Evolutionary conservation across 2,797 vertebrate genomes (phyloP).

Genomic region (Hoplostethus mediterraneus): DNA sequence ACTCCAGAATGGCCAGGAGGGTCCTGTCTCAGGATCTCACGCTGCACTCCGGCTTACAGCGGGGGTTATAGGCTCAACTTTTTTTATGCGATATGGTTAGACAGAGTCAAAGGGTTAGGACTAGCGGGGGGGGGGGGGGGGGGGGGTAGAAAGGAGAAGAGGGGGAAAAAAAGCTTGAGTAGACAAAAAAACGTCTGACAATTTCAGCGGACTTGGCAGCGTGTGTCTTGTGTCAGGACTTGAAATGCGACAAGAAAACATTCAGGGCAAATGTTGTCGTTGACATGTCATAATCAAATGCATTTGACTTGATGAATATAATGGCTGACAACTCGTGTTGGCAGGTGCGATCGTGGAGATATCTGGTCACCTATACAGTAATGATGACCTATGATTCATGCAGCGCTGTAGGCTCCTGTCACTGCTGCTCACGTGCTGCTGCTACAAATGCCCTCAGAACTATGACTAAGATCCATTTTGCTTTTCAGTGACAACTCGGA

Average conservation of each 20-base stretch:
- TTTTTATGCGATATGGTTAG: slow-evolving; percentile 39
- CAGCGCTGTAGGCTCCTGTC: not conserved
- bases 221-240: slow-evolving; percentile 20
- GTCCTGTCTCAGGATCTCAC: slow-evolving; percentile 41
- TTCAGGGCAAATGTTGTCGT: too few relatives aligned
- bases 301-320: slow-evolving; percentile 22
- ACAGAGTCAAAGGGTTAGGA: slow-evolving; percentile 53
- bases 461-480: slow-evolving; percentile 21
- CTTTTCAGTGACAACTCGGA: slow-evolving; percentile 12
- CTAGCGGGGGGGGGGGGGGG: not conserved
- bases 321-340: slow-evolving; percentile 8
- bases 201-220: slow-evolving; percentile 2
- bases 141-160: not conserved
- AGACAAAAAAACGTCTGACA: slow-evolving; percentile 2
- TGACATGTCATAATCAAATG: slow-evolving; percentile 8
- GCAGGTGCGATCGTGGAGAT: slow-evolving; percentile 29
- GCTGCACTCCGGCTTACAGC: slow-evolving; percentile 28
- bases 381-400: slow-evolving; percentile 49
- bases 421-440: slow-evolving; percentile 11
- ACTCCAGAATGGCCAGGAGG: slow-evolving; percentile 29
- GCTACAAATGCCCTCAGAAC: slow-evolving; percentile 31
- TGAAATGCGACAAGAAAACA: not conserved
- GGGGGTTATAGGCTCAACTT: slow-evolving; percentile 37
- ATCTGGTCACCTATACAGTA: slow-evolving; percentile 32
- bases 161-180: slow-evolving; percentile 4